Evolutionary conservation across 2,113 vertebrate genomes (phyloP).

Genomic region (Bos javanicus): DNA sequence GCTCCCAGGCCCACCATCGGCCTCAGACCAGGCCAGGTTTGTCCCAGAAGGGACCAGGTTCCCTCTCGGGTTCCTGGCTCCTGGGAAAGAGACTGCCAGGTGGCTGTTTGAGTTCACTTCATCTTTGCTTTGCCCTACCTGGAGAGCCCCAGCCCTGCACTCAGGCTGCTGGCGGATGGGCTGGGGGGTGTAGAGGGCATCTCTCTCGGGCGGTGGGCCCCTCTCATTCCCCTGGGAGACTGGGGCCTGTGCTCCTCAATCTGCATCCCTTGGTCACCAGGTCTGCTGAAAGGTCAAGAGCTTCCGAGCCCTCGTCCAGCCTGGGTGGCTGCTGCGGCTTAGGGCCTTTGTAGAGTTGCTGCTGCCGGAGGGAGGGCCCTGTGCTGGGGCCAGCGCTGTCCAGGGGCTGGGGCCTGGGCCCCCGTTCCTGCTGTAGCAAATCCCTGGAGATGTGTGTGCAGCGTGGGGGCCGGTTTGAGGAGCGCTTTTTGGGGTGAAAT

Average conservation of each 20-base stretch:
- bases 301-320: background rate
- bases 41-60: background rate
- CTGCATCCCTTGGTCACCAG: background rate
- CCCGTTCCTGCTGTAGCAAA: background rate
- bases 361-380: background rate
- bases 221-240: rapidly evolving
- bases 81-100: background rate
- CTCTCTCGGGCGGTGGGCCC: rapidly evolving
- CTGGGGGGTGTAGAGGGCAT: rapidly evolving
- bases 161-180: rapidly evolving
- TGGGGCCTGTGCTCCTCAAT: background rate
- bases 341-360: background rate
- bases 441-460: background rate
- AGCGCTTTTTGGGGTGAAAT: background rate
- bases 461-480: rapidly evolving
- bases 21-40: background rate
- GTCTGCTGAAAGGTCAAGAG: background rate
- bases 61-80: background rate
- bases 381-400: background rate
- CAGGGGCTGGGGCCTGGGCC: background rate
- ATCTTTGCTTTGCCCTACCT: rapidly evolving
- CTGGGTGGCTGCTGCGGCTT: background rate
- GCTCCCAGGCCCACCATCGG: rapidly evolving
- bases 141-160: rapidly evolving
- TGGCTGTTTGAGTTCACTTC: background rate